Evolutionary conservation across 53 echinoderm and acorn worm genomes (phyloP), one percentile per base, ranked within the genome.

Genomic region (Apostichopus leukothele): DNA sequence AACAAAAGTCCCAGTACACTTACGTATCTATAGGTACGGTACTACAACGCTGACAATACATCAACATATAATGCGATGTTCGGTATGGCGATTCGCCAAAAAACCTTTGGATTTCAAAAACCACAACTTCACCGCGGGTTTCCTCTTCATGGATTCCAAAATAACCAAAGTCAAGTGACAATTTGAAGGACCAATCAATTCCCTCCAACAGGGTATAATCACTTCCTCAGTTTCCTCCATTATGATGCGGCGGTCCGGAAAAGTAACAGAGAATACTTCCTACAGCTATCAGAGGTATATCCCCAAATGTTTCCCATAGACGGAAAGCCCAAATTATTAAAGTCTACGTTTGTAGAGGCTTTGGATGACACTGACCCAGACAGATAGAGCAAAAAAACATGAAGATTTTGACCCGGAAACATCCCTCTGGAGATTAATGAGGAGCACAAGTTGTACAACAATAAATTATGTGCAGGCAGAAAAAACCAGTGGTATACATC

Each of bases 281-380:
- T 81, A 81, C 81, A 81, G 55, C 81, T 19, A 81, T 81, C 81
- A 81, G 54, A 20, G 81, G 81, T 81, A 81, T 81, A 81, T 81
- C 81, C 81, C 81, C 54, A 59, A 54, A 59, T n/a, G 55, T 51
- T 81, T 23, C 81, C 81, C 81, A 20, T 12, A 21, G 59, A 52
- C 81, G 81, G 81, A 81, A 81, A 81, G 55, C 59, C 20, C 59
- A 59, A 81, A 81, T 59, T 81, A 54, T 21, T n/a, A 71, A 2
- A 18, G 18, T 18, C 18, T 71, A 71, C 71, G 20, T n/a, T 71
- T 0, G 16, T 71, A 14, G n/a, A 71, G 71, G 18, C 16, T 16
- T 9, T 7, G 7, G 18, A 71, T 71, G 71, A 63, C 63, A 5
- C 71, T 71, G 71, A 71, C 71, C 71, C 71, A 71, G 71, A 71